Evolutionary conservation across 2,888 invertebrate genomes (phyloP).

Genomic region (Caradrina clavipalpis): DNA sequence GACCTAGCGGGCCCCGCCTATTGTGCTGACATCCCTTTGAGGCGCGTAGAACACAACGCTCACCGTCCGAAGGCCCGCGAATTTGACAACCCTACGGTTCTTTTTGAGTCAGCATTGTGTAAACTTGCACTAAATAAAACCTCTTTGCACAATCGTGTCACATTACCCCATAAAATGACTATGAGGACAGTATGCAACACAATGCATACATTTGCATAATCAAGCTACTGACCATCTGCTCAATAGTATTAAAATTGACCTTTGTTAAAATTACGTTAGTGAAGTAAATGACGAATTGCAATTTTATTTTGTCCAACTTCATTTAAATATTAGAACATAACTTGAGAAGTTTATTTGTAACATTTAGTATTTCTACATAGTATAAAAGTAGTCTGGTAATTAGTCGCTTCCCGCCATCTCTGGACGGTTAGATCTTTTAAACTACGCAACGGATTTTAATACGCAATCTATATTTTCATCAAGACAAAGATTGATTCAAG

Average conservation of each 20-base stretch:
- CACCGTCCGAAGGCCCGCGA: too few relatives aligned
- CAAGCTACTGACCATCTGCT: conserved; percentile 17
- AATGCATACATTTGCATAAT: conserved; percentile 31
- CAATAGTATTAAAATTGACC: conserved; percentile 16
- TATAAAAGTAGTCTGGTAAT: too few relatives aligned
- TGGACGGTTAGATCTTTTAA: too few relatives aligned
- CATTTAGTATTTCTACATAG: background rate
- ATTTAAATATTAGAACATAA: conserved; percentile 10
- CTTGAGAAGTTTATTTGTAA: background rate
- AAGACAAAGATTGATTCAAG: too few relatives aligned
- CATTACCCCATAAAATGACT: conserved; percentile 10
- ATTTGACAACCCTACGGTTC: background rate
- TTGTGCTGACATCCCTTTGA: too few relatives aligned
- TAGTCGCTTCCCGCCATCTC: too few relatives aligned
- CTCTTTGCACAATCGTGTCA: background rate
- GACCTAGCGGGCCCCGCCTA: too few relatives aligned
- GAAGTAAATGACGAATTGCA: conserved; percentile 9
- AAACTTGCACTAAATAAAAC: conserved; percentile 6
- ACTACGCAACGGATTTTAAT: too few relatives aligned
- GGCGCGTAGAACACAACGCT: too few relatives aligned
- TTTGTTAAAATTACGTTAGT: conserved; percentile 13
- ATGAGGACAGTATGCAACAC: conserved; percentile 18
- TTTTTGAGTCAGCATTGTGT: background rate
- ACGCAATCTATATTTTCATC: too few relatives aligned
- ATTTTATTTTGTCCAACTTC: background rate